Percentiles rank a stretch among this genome's conserved stretches.
These are phyloP conservation scores for Imbricaverruca yamaguchii DNA, from an alignment of 2,888 invertebrate genomes.

Conservation along the genomic window DNA sequence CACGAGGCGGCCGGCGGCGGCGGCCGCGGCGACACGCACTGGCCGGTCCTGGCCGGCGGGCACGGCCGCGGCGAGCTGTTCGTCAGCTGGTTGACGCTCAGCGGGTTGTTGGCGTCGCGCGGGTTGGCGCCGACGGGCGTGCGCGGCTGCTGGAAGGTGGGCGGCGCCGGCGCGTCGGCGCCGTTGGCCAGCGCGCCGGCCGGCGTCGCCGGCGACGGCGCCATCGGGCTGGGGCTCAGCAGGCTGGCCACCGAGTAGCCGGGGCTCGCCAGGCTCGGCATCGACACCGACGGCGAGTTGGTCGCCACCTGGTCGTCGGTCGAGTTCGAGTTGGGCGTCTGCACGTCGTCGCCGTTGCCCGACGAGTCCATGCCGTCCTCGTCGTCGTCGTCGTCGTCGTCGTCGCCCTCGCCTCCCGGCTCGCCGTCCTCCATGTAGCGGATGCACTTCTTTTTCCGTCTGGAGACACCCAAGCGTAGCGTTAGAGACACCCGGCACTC, in stretches of 20 bases:
- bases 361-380: slow-evolving; percentile 36
- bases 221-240: not conserved
- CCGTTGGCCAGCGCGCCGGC: slow-evolving; percentile 25
- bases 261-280: slow-evolving; percentile 33
- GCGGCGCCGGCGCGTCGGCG: slow-evolving; percentile 32
- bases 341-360: slow-evolving; percentile 40
- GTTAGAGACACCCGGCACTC: no score
- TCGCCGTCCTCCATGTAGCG: slow-evolving; percentile 79
- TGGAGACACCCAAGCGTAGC: slow-evolving; percentile 44
- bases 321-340: slow-evolving; percentile 44
- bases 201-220: slow-evolving; percentile 27
- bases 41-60: slow-evolving; percentile 24
- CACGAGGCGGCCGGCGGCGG: slow-evolving; percentile 31
- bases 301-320: slow-evolving; percentile 46
- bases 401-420: slow-evolving; percentile 49
- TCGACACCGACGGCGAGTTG: slow-evolving; percentile 38
- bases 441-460: slow-evolving; percentile 95
- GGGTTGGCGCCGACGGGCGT: slow-evolving; percentile 86
- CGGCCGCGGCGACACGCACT: slow-evolving; percentile 29
- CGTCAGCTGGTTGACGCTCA: slow-evolving; percentile 82
- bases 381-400: slow-evolving; percentile 37
- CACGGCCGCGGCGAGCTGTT: slow-evolving; percentile 31
- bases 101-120: slow-evolving; percentile 82
- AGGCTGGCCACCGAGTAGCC: slow-evolving; percentile 30
- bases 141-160: slow-evolving; percentile 46